Percentiles rank a stretch among this genome's conserved stretches.
Conservation (phyloP, 1,140 invertebrate genomes). For the Heliconius eleuchia region DNA sequence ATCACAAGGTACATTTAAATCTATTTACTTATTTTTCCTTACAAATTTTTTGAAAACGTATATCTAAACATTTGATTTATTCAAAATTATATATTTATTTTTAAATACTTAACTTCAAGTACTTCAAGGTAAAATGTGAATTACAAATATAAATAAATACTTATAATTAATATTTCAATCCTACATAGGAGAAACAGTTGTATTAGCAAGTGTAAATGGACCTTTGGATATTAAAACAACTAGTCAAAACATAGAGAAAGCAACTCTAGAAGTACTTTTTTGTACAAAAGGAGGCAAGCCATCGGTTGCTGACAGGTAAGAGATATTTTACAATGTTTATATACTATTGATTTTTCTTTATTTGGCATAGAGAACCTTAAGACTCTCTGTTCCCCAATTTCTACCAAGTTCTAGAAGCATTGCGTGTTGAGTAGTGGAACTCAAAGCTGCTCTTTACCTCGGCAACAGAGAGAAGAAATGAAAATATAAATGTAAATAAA, state of each 20-base stretch:
- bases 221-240: slow-evolving; percentile 90
- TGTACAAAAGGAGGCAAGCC: slow-evolving; percentile 88
- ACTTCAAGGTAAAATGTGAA: neutral
- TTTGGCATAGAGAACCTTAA: no score
- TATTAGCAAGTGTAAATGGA: slow-evolving; percentile 90
- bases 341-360: no score
- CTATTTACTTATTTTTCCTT: no score
- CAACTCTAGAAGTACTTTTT: slow-evolving; percentile 89
- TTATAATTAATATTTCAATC: neutral
- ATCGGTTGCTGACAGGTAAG: slow-evolving; percentile 75
- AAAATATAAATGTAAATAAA: no score
- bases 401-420: no score
- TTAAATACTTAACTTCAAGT: no score
- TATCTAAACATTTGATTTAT: neutral
- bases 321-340: neutral
- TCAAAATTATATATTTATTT: no score
- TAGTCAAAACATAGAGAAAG: slow-evolving; percentile 90
- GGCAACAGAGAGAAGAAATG: no score
- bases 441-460: no score
- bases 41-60: no score
- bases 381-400: no score
- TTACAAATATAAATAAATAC: neutral
- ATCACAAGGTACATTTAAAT: slow-evolving; percentile 82
- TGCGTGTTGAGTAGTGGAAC: no score
- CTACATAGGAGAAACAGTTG: slow-evolving; percentile 87